Conservation (phyloP, 2,888 invertebrate species). For the Uropetala carovei region DNA sequence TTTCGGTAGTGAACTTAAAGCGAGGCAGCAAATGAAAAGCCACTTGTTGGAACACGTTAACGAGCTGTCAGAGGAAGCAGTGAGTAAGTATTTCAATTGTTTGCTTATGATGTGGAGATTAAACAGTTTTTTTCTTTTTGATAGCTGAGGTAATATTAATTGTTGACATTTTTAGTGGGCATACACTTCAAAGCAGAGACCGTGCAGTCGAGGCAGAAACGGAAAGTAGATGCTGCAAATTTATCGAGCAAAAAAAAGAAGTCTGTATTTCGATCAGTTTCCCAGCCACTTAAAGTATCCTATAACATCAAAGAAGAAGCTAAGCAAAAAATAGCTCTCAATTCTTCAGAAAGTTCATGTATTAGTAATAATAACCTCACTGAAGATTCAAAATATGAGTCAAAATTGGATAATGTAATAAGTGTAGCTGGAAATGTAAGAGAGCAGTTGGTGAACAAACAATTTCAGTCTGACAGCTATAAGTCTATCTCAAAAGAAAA, state of each 20-base stretch:
- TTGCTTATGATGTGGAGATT: neutral
- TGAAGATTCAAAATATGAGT: neutral
- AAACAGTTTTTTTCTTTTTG: too few species aligned
- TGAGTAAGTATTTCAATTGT: constrained; percentile 70
- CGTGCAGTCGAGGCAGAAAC: constrained; percentile 71
- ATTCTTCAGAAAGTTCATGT: constrained; percentile 11
- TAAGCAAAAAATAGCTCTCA: neutral
- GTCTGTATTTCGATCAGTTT: neutral
- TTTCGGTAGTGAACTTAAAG: constrained; percentile 78
- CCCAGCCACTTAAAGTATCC: neutral
- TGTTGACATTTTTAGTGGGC: constrained; percentile 8
- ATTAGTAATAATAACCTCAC: neutral
- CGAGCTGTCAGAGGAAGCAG: constrained; percentile 71
- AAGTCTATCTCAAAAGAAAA: neutral
- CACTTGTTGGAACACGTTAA: constrained; percentile 76
- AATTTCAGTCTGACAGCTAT: neutral
- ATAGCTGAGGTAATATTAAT: neutral
- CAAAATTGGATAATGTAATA: neutral
- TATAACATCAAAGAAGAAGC: constrained; percentile 34
- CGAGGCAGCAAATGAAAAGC: constrained; percentile 76
- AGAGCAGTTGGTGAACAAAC: constrained; percentile 15
- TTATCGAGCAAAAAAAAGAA: constrained; percentile 55
- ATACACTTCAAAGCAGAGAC: constrained; percentile 72
- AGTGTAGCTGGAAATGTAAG: neutral
- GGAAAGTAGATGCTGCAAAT: constrained; percentile 70